Percentiles rank a stretch among this genome's conserved stretches.
Conservation (phyloP, 2,113 vertebrate genomes). For the Oceanodroma tethys region DNA sequence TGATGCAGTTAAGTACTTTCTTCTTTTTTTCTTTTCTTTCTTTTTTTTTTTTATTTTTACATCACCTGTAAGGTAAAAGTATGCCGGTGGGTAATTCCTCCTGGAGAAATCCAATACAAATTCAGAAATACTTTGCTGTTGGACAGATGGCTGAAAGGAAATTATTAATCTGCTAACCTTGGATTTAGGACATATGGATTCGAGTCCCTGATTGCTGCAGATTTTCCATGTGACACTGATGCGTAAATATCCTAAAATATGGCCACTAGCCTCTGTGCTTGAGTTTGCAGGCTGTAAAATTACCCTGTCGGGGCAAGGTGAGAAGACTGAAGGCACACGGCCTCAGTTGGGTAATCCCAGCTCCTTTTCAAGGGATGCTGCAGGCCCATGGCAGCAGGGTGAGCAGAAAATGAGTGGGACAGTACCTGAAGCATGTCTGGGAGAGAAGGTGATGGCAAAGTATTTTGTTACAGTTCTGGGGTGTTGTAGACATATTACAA, state of each 20-base stretch:
- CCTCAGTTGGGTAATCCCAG: neutral
- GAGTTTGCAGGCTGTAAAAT: neutral
- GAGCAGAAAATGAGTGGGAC: neutral
- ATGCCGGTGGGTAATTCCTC: neutral
- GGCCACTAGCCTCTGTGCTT: neutral
- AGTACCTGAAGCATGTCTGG: neutral
- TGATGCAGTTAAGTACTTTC: neutral
- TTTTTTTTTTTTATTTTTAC: neutral
- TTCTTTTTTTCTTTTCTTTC: neutral
- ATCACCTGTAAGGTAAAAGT: neutral
- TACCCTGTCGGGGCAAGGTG: neutral
- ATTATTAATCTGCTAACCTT: constrained; percentile 56
- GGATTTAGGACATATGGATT: constrained; percentile 51
- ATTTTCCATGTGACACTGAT: constrained; percentile 24
- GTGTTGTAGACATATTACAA: neutral
- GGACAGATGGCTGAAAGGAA: constrained; percentile 48
- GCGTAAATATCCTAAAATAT: constrained; percentile 18
- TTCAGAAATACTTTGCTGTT: constrained; percentile 9
- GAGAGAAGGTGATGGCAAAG: neutral
- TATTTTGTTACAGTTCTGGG: neutral
- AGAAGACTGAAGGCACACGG: neutral
- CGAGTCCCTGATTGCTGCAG: constrained; percentile 30
- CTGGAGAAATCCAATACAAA: constrained; percentile 18
- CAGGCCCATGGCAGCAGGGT: neutral
- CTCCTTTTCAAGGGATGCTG: neutral